Evolutionary conservation across 2,888 invertebrate species (phyloP).

Genomic region (Abrostola triplasia): DNA sequence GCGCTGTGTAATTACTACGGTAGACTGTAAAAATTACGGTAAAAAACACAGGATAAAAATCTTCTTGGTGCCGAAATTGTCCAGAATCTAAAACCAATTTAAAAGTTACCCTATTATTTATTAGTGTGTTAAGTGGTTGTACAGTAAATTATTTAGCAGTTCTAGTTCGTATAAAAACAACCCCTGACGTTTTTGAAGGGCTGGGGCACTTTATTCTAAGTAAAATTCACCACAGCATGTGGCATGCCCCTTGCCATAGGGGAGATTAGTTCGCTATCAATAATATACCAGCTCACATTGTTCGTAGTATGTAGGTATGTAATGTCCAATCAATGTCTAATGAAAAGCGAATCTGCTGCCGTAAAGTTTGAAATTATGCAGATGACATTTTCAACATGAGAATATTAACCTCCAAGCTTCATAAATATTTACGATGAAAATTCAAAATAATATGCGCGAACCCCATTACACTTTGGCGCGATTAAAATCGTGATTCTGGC

Average conservation of each 20-base stretch:
- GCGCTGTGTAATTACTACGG: conserved; percentile 2
- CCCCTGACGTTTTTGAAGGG: neutral
- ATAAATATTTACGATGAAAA: conserved; percentile 33
- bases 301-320: too few relatives aligned
- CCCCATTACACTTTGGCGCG: conserved; percentile 57
- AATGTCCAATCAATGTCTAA: neutral
- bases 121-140: conserved; percentile 5
- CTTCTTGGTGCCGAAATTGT: conserved; percentile 5
- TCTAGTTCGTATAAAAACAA: conserved; percentile 18
- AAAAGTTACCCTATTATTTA: conserved; percentile 14
- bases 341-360: neutral
- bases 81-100: neutral
- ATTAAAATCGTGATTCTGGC: conserved; percentile 64
- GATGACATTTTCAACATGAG: neutral
- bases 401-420: conserved; percentile 17
- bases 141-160: conserved; percentile 5
- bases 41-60: neutral
- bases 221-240: neutral
- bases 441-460: conserved; percentile 39
- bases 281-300: too few relatives aligned
- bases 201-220: neutral
- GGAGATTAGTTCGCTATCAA: too few relatives aligned
- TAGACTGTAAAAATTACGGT: conserved; percentile 6
- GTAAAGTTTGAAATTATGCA: neutral
- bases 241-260: too few relatives aligned